Base-by-base conservation (phyloP, 1,140 invertebrate species). In the Pseudoatta argentina region DNA sequence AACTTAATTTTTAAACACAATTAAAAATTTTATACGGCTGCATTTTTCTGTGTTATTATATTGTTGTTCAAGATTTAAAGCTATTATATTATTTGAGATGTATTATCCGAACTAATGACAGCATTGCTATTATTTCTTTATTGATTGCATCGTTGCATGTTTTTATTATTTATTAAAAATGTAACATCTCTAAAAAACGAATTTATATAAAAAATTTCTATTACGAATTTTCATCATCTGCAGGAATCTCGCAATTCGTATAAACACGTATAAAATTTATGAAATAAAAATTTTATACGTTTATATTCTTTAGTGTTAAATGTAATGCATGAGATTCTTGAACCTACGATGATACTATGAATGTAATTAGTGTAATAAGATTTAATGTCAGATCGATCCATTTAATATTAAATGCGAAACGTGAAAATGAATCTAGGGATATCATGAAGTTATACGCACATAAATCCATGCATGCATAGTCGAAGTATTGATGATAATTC, bases 281-380 rank as follows among this genome's bases (percentile, higher is more conserved):
- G 48, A 78, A 66, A 66, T 48, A 14, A 81, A 16, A 21, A 2
- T 71, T 44, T 44, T 3, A 30, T 16, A 44, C 10, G 18, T 77
- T 77, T 30, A 63, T n/a, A 48, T 7, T 44, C 8, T 18, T 63
- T 61, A 63, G 0, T 10, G 16, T 16, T n/a, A 48, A 78, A 77
- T 63, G 44, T 51, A 44, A 30, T 16, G 24, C 14, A 24, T 73
- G 18, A 48, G 24, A 61, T 48, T 21, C 12, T 73, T 39, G n/a
- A 61, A 7, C 2, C 1, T 12, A 66, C 53, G 1, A 48, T 21
- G 8, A 72, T 24, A 34, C 18, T 51, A 5, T 24, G 14, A 73
- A 51, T 34, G n/a, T n/a, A n/a, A 75, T 73, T 63, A 69, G 24
- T 16, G 14, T 73, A 75, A 83, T 48, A 75, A 75, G 57, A 83